Conservation (phyloP, 2,888 invertebrate genomes). For the Rhamphomyia laevipes region DNA sequence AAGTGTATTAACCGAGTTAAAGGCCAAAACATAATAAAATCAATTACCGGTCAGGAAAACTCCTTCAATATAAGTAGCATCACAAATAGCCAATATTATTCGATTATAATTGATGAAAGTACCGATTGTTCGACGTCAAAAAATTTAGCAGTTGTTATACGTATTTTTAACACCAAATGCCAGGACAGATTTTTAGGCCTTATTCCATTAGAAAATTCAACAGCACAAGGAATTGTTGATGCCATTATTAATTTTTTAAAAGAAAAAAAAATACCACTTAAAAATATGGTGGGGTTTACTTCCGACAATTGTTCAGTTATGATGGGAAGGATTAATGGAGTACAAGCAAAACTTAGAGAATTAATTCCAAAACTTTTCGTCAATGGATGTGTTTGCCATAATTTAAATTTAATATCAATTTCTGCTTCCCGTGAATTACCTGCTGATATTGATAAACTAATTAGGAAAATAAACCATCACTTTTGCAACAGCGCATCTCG, state of each 20-base stretch:
- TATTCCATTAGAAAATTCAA: too few relatives aligned
- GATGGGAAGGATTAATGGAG: constrained; percentile 10
- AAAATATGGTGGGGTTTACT: constrained; percentile 11
- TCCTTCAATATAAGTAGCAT: background rate
- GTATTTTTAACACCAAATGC: constrained; percentile 4
- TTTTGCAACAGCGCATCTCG: too few relatives aligned
- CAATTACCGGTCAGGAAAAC: constrained; percentile 7
- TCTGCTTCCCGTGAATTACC: constrained; percentile 1
- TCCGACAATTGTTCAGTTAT: constrained; percentile 11
- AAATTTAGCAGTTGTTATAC: constrained; percentile 8
- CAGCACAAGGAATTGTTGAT: background rate
- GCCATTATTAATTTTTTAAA: background rate
- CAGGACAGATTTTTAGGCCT: too few relatives aligned
- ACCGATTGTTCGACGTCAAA: constrained; percentile 6
- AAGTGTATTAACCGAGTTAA: constrained; percentile 2
- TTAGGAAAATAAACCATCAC: too few relatives aligned
- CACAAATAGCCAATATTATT: constrained; percentile 8
- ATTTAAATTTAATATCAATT: constrained; percentile 2
- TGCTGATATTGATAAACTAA: background rate
- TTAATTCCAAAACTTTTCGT: constrained; percentile 1
- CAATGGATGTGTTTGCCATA: constrained; percentile 3
- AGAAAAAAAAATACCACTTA: background rate
- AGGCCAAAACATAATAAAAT: constrained; percentile 8
- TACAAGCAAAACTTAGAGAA: constrained; percentile 9
- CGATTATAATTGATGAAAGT: constrained; percentile 10